These are phyloP conservation scores for Pollenia angustigena DNA, from an alignment of 2,888 invertebrate genomes.

Conservation along the genomic window DNA sequence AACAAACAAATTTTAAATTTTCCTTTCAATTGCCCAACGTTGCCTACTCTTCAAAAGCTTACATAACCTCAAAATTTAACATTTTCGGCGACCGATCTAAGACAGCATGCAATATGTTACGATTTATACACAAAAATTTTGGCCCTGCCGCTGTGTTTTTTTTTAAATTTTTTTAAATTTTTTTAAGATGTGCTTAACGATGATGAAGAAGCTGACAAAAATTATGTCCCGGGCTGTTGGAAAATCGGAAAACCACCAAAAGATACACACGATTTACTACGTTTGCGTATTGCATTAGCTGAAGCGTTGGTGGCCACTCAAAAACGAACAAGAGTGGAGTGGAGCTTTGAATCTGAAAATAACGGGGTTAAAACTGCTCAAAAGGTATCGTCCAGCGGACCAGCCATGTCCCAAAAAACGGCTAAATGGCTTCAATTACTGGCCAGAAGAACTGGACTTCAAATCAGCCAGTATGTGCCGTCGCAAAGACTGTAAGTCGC, in stretches of 20 bases:
- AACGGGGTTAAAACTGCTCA: conserved; percentile 7
- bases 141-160: too few relatives aligned
- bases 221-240: not conserved
- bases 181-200: too few relatives aligned
- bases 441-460: conserved; percentile 46
- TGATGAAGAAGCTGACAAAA: conserved; percentile 16
- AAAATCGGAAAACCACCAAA: conserved; percentile 25
- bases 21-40: too few relatives aligned
- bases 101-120: too few relatives aligned
- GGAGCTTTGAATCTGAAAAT: conserved; percentile 15
- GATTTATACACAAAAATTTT: too few relatives aligned
- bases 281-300: conserved; percentile 49
- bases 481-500: conserved; percentile 42
- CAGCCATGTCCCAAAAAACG: conserved; percentile 45
- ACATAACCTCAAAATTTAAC: too few relatives aligned
- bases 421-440: conserved; percentile 42
- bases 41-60: too few relatives aligned
- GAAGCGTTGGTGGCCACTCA: conserved; percentile 17
- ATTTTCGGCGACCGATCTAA: too few relatives aligned
- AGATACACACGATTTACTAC: conserved; percentile 36
- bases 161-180: too few relatives aligned
- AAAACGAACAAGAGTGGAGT: conserved; percentile 39
- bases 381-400: conserved; percentile 33
- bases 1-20: too few relatives aligned
- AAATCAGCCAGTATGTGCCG: conserved; percentile 56